Percentiles rank a stretch among this genome's conserved stretches.
Conservation (phyloP, 2,797 vertebrate species). For the Harpagifer antarcticus region DNA sequence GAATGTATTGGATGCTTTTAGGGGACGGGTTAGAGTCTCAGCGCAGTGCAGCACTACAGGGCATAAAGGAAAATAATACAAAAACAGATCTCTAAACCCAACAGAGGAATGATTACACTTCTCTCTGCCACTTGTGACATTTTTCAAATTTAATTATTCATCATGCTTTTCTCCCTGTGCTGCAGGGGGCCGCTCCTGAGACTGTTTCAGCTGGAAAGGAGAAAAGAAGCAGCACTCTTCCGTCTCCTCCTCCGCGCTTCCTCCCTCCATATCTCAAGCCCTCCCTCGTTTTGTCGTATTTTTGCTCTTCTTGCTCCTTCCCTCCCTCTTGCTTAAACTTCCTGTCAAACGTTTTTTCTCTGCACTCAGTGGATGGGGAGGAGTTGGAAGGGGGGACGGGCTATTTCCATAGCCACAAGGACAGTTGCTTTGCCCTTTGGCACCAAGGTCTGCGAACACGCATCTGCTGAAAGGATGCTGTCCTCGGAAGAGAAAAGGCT, state of each 20-base stretch:
- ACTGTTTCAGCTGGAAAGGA: slow-evolving; percentile 65
- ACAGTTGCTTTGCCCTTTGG: slow-evolving; percentile 44
- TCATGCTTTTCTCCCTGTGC: slow-evolving; percentile 81
- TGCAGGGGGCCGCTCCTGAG: slow-evolving; percentile 75
- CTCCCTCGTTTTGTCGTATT: slow-evolving; percentile 54
- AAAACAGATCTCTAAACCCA: slow-evolving; percentile 74
- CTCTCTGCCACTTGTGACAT: slow-evolving; percentile 82
- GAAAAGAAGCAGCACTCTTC: slow-evolving; percentile 61
- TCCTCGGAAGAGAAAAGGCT: slow-evolving; percentile 51
- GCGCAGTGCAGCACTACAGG: slow-evolving; percentile 52
- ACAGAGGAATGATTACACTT: slow-evolving; percentile 81
- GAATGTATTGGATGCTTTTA: slow-evolving; percentile 79
- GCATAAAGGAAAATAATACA: slow-evolving; percentile 49
- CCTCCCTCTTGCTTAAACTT: slow-evolving; percentile 51
- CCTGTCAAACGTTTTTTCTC: slow-evolving; percentile 57
- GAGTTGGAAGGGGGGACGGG: neutral
- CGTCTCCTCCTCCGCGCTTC: slow-evolving; percentile 53
- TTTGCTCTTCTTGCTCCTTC: neutral
- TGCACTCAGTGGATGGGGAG: slow-evolving; percentile 16
- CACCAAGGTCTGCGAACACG: slow-evolving; percentile 37
- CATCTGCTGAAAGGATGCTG: slow-evolving; percentile 51
- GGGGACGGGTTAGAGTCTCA: slow-evolving; percentile 52
- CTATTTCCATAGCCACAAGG: slow-evolving; percentile 45
- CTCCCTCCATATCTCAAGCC: slow-evolving; percentile 53
- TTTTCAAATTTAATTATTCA: slow-evolving; percentile 87